Percentiles rank a stretch among this genome's conserved stretches.
phyloP scores from a whole-genome alignment of 2,888 invertebrate genomes.

The Aphelenchoides bicaudatus region DNA sequence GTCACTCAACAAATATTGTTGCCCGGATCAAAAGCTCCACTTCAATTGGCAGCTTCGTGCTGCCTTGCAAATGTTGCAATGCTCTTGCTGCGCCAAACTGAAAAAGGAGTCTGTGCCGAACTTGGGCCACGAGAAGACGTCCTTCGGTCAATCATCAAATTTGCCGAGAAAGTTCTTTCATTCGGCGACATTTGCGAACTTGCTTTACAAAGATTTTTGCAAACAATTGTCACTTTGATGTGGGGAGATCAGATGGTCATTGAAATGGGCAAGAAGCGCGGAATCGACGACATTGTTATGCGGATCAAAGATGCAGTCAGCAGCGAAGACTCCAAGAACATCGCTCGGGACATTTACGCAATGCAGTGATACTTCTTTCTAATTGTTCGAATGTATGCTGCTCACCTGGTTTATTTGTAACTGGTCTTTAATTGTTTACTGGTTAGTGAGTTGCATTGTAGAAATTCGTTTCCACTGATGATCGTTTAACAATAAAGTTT shows the following conservation, averaged over 20 bases:
- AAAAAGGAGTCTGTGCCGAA: constrained; percentile 35
- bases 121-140: constrained; percentile 55
- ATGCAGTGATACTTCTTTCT: constrained; percentile 31
- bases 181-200: constrained; percentile 29
- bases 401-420: no score
- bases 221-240: constrained; percentile 74
- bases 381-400: background rate
- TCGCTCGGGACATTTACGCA: constrained; percentile 49
- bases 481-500: no score
- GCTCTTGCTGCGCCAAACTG: constrained; percentile 40
- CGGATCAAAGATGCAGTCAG: constrained; percentile 48
- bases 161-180: constrained; percentile 8
- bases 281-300: constrained; percentile 38
- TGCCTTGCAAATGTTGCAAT: constrained; percentile 48
- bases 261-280: constrained; percentile 38
- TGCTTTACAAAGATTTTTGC: constrained; percentile 74
- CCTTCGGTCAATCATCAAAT: constrained; percentile 42
- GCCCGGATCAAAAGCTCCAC: background rate
- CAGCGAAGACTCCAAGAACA: constrained; percentile 43
- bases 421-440: no score
- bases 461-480: no score
- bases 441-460: no score
- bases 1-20: background rate
- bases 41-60: constrained; percentile 43
- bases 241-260: constrained; percentile 37